Percentiles rank a stretch among this genome's conserved stretches.
Conservation (phyloP, 2,888 invertebrate genomes). For the Conomelus anceps region DNA sequence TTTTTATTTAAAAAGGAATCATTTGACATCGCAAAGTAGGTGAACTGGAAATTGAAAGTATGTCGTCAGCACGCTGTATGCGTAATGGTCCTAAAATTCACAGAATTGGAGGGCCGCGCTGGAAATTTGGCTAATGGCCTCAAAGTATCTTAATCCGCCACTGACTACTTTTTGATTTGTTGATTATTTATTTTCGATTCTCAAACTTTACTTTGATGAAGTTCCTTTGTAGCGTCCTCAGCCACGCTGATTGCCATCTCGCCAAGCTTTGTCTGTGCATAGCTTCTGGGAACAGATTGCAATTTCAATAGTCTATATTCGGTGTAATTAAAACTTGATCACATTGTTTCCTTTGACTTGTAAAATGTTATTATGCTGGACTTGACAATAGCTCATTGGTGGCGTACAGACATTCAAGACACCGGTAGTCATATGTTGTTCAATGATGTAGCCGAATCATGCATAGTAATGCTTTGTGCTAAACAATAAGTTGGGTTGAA, state of each 20-base stretch:
- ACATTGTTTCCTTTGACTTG: background rate
- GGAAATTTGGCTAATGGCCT: too few relatives aligned
- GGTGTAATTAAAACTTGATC: background rate
- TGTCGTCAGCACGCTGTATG: too few relatives aligned
- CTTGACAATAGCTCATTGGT: background rate
- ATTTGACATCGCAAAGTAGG: too few relatives aligned
- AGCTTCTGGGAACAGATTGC: background rate
- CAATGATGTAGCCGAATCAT: background rate
- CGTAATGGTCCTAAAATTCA: too few relatives aligned
- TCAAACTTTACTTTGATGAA: background rate
- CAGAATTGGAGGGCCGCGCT: too few relatives aligned
- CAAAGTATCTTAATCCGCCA: too few relatives aligned
- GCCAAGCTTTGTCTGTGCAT: background rate
- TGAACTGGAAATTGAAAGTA: too few relatives aligned
- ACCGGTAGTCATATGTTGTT: background rate
- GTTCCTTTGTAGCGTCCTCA: background rate
- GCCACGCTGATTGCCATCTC: background rate
- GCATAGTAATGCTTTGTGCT: background rate
- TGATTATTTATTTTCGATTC: background rate
- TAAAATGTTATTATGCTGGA: background rate
- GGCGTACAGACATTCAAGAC: background rate
- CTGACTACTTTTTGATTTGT: background rate
- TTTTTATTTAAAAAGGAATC: too few relatives aligned
- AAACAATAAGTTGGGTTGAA: background rate
- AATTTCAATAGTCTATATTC: background rate